Conservation (phyloP, 2,888 invertebrate genomes). For the Ophioninae sp. region DNA sequence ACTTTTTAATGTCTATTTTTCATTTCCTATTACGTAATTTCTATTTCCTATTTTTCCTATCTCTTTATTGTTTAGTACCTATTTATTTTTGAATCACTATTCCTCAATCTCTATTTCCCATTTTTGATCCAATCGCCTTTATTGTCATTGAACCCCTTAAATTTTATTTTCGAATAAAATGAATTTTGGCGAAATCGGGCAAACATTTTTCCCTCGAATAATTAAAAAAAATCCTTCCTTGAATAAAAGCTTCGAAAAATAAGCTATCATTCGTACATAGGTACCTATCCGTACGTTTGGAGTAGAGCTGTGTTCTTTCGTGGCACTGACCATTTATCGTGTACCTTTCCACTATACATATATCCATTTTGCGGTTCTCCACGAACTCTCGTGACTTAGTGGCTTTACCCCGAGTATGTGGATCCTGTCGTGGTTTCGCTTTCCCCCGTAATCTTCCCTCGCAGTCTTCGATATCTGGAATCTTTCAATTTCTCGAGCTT, state of each 20-base stretch:
- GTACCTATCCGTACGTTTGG: slow-evolving; percentile 20
- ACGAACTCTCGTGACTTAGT: slow-evolving; percentile 75
- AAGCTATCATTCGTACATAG: not conserved
- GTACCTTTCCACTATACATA: slow-evolving; percentile 31
- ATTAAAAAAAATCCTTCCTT: not conserved
- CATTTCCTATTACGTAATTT: no score
- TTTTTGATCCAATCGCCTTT: no score
- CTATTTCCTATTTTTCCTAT: no score
- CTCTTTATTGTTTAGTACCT: no score
- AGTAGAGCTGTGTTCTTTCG: slow-evolving; percentile 36
- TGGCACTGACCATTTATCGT: slow-evolving; percentile 47
- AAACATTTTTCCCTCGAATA: no score
- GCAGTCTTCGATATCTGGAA: slow-evolving; percentile 69
- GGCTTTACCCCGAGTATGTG: slow-evolving; percentile 64
- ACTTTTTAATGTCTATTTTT: no score
- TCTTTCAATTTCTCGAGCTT: slow-evolving; percentile 76
- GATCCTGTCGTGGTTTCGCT: slow-evolving; percentile 54
- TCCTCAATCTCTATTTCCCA: no score
- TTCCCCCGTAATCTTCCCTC: not conserved
- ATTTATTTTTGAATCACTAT: no score
- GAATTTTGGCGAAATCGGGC: no score
- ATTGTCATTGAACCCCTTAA: no score
- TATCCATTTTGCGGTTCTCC: slow-evolving; percentile 52
- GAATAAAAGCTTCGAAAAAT: no score
- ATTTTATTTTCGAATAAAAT: no score